phyloP scores from a whole-genome alignment of 2,888 invertebrate species.

The Koerneria pararmatus region DNA sequence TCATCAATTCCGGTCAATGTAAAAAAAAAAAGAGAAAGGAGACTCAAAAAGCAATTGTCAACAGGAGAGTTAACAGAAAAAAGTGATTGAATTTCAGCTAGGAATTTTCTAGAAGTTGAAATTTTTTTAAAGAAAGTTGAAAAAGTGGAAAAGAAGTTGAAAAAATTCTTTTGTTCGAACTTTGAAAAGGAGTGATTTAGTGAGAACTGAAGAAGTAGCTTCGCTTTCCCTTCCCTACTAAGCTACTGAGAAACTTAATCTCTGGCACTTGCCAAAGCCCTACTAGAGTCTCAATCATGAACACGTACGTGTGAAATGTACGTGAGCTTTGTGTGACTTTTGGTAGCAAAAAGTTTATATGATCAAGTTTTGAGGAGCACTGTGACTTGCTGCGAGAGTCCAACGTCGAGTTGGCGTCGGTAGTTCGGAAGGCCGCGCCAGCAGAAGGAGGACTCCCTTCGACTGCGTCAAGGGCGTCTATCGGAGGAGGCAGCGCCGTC shows the following conservation, averaged over 20 bases:
- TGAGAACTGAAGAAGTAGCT: no score
- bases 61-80: not conserved
- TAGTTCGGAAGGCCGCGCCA: conserved; percentile 8
- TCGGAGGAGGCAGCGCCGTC: conserved; percentile 6
- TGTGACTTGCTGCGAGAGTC: conserved; percentile 37
- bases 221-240: no score
- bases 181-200: no score
- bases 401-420: conserved; percentile 40
- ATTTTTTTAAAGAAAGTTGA: no score
- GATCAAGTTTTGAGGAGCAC: conserved; percentile 31
- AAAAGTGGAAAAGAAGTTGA: no score
- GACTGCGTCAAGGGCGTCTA: not conserved
- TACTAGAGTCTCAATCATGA: no score
- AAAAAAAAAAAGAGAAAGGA: not conserved
- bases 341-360: not conserved
- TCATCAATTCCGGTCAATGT: conserved; percentile 6
- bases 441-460: not conserved
- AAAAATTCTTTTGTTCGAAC: no score
- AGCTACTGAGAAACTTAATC: no score
- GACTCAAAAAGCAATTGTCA: not conserved
- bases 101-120: not conserved
- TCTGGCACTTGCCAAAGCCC: no score
- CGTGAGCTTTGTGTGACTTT: not conserved
- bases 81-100: not conserved
- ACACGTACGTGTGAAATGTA: no score